A percentile compares a stretch with the other conserved stretches of the same genome.
phyloP scores from a whole-genome alignment of 2,113 vertebrate genomes.

The Cyprinus carpio region DNA sequence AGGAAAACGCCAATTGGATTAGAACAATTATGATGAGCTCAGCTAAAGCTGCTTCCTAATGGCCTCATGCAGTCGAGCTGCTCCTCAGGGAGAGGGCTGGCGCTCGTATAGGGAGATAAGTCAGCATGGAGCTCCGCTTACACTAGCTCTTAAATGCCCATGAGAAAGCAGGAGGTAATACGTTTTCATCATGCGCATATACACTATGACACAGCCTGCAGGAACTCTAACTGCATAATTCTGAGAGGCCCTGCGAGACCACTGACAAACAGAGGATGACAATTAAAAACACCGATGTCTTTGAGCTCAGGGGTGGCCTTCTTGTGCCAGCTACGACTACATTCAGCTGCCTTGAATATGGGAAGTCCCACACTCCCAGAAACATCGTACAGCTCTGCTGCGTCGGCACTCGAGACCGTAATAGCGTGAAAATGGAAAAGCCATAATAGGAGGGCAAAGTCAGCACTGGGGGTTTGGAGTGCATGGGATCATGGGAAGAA shows the following conservation, averaged over 20 bases:
- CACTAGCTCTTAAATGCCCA: constrained; percentile 45
- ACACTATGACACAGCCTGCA: constrained; percentile 17
- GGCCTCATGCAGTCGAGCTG: constrained; percentile 45
- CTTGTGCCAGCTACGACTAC: constrained; percentile 62
- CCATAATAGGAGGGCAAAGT: background rate
- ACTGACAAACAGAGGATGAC: constrained; percentile 51
- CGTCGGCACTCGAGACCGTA: constrained; percentile 31
- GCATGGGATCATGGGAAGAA: constrained; percentile 23
- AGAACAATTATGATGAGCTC: constrained; percentile 58
- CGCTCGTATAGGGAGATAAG: constrained; percentile 33
- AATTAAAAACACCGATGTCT: constrained; percentile 49
- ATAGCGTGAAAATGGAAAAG: constrained; percentile 26
- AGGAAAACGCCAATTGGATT: constrained; percentile 60
- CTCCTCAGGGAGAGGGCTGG: constrained; percentile 19
- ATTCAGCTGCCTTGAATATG: constrained; percentile 32
- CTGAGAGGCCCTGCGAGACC: constrained; percentile 42
- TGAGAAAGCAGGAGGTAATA: constrained; percentile 47
- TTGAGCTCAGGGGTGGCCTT: constrained; percentile 66
- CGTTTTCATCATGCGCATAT: constrained; percentile 48
- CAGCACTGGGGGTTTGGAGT: constrained; percentile 25
- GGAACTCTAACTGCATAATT: constrained; percentile 20
- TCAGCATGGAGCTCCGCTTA: constrained; percentile 47
- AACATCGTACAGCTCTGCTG: constrained; percentile 35
- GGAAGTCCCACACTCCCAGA: constrained; percentile 21
- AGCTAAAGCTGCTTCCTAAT: constrained; percentile 57